phyloP scores from a whole-genome alignment of 2,113 vertebrate species.

The Eira barbara region DNA sequence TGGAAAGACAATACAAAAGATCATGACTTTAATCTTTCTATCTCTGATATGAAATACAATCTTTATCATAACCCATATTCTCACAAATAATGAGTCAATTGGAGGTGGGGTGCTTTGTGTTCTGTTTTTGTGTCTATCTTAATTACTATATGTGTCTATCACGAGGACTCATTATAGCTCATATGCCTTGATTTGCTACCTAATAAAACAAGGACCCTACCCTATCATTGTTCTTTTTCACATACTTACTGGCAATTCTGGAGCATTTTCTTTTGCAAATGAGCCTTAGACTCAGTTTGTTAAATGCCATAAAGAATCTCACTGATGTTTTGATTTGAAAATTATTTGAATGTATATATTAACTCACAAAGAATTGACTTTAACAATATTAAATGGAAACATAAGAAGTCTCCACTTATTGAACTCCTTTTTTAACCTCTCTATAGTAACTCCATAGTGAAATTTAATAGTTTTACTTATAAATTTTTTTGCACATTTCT shows the following conservation, averaged over 20 bases:
- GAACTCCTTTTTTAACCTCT: not conserved
- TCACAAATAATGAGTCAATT: not conserved
- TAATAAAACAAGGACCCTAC: not conserved
- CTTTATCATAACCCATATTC: not conserved
- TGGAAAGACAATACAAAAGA: not conserved
- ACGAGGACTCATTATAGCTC: not conserved
- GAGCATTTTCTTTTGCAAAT: not conserved
- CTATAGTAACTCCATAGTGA: not conserved
- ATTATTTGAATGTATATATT: not conserved
- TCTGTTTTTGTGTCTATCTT: not conserved
- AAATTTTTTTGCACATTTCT: not conserved
- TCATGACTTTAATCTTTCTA: not conserved
- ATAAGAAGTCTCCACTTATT: not conserved
- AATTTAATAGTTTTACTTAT: not conserved
- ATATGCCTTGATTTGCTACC: not conserved
- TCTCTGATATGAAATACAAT: not conserved
- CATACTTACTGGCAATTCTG: not conserved
- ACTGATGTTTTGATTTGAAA: not conserved
- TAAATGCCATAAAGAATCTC: not conserved
- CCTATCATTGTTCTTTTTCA: not conserved
- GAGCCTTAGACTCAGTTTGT: not conserved
- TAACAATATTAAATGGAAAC: not conserved
- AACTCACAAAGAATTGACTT: not conserved
- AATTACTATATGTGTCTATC: not conserved
- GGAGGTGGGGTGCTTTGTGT: not conserved